phyloP scores from a whole-genome alignment of 2,797 vertebrate species.

The Graptemys geographica region DNA sequence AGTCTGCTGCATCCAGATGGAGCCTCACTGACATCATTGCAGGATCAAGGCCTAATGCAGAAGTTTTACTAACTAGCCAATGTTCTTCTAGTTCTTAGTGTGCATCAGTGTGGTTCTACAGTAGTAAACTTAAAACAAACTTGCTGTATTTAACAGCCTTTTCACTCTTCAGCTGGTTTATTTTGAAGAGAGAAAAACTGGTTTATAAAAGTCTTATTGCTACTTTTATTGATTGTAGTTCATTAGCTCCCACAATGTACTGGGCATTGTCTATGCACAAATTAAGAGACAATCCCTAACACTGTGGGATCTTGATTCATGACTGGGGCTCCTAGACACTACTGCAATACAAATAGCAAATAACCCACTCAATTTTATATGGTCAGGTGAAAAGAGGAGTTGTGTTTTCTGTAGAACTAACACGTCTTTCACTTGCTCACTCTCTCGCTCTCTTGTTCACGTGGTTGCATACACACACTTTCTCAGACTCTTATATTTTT shows the following conservation, averaged over 20 bases:
- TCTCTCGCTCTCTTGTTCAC: not conserved
- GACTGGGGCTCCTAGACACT: not conserved
- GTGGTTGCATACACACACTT: not conserved
- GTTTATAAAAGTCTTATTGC: not conserved
- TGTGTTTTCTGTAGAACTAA: not conserved
- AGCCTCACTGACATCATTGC: not conserved
- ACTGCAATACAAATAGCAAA: not conserved
- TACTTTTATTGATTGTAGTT: not conserved
- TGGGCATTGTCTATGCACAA: not conserved
- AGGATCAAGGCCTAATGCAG: not conserved
- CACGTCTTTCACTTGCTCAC: not conserved
- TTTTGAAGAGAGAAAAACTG: not conserved
- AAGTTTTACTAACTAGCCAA: not conserved
- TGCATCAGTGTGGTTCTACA: not conserved
- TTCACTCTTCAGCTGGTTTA: not conserved
- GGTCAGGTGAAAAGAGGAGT: not conserved
- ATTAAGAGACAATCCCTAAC: not conserved
- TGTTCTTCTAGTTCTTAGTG: not conserved
- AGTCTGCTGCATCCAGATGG: not conserved
- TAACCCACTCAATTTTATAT: not conserved
- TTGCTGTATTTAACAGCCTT: not conserved
- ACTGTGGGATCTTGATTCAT: not conserved
- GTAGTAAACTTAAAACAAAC: not conserved
- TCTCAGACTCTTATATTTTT: not conserved
- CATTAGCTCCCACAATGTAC: not conserved